These are phyloP conservation scores for Chloropsis cyanopogon DNA, from an alignment of 2,113 vertebrate genomes.

Conservation along the genomic window DNA sequence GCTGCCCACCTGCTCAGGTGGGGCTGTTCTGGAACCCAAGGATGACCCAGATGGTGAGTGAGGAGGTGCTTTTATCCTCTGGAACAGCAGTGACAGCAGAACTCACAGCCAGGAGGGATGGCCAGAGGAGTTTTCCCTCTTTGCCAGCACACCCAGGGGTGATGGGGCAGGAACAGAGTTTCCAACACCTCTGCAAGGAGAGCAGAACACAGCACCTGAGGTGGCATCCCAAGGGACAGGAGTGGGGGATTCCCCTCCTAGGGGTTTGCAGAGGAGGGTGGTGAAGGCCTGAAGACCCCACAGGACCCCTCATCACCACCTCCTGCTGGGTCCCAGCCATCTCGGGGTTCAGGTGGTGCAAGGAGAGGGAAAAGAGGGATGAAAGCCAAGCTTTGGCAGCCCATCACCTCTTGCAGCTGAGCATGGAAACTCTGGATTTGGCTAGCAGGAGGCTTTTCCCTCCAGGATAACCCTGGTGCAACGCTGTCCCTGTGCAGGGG, in stretches of 20 bases:
- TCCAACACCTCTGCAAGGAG: neutral
- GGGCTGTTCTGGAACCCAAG: rapidly evolving
- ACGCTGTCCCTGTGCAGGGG: neutral
- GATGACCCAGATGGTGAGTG: rapidly evolving
- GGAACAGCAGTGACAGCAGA: neutral
- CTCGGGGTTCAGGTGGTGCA: neutral
- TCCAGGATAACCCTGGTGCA: neutral
- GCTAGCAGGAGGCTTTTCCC: neutral
- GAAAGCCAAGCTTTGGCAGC: neutral
- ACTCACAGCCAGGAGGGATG: rapidly evolving
- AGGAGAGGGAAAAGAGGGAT: too few relatives aligned
- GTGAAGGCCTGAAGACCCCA: neutral
- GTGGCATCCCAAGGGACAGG: neutral
- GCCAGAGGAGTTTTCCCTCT: rapidly evolving
- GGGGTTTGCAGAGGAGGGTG: neutral
- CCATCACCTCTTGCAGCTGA: neutral
- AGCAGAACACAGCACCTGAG: neutral
- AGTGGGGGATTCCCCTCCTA: neutral
- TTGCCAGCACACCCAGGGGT: neutral
- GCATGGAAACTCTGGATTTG: neutral
- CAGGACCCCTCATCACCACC: rapidly evolving
- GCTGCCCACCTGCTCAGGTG: rapidly evolving
- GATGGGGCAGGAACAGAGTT: neutral
- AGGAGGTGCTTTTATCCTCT: neutral
- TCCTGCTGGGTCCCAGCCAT: neutral